These are phyloP conservation scores for Upupa epops DNA, from an alignment of 2,113 vertebrate genomes.

Conservation along the genomic window DNA sequence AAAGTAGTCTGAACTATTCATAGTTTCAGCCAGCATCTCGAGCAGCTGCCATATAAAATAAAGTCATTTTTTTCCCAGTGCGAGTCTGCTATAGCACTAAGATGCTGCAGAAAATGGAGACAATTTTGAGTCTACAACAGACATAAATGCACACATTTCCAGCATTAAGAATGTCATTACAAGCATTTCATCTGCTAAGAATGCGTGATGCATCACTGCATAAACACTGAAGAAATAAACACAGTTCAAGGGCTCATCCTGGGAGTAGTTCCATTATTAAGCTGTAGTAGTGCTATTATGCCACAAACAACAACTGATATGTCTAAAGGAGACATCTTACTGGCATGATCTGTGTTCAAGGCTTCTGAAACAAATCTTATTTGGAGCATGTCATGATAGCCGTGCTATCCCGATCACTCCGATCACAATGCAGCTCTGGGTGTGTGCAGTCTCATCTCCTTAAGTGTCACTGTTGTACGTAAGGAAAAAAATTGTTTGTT, in stretches of 20 bases:
- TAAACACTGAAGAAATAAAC: neutral
- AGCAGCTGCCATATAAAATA: neutral
- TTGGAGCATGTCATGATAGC: conserved; percentile 13
- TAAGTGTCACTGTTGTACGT: neutral
- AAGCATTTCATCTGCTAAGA: neutral
- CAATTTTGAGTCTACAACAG: neutral
- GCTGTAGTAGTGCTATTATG: neutral
- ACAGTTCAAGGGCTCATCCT: neutral
- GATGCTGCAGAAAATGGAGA: neutral
- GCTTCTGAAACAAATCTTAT: conserved; percentile 41
- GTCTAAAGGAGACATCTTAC: conserved; percentile 5
- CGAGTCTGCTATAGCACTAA: neutral
- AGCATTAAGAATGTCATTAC: conserved; percentile 18
- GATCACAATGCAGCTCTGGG: neutral
- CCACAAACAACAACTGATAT: neutral
- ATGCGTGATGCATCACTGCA: neutral
- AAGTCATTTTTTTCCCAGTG: neutral
- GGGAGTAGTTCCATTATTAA: conserved; percentile 24
- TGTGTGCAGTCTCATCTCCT: conserved; percentile 26
- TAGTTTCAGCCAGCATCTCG: neutral
- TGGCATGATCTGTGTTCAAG: conserved; percentile 10
- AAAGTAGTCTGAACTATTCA: neutral
- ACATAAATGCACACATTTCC: conserved; percentile 1
- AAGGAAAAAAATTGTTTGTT: conserved; percentile 51
- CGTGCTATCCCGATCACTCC: conserved; percentile 40